Conservation (phyloP, 2,113 vertebrate genomes). For the Cryptoleucopteryx plumbea region DNA sequence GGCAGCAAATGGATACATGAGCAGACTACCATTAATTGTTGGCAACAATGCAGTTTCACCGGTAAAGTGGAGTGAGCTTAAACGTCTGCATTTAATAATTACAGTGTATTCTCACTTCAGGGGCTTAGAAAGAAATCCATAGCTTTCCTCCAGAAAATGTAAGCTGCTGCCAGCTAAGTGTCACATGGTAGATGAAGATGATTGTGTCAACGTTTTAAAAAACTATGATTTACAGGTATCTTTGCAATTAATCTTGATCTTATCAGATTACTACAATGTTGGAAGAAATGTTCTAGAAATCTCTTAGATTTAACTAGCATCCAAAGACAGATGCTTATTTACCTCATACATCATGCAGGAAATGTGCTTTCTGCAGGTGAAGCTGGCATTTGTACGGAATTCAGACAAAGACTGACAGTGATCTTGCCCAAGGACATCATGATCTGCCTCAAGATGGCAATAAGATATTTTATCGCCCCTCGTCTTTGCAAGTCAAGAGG, state of each 20-base stretch:
- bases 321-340: background rate
- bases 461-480: fast-evolving
- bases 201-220: background rate
- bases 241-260: background rate
- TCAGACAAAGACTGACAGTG: background rate
- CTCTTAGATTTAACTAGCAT: background rate
- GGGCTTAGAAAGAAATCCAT: background rate
- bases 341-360: background rate
- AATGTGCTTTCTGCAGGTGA: background rate
- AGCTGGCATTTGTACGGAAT: background rate
- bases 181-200: background rate
- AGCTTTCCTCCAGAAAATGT: background rate
- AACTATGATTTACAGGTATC: background rate
- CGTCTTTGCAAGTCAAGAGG: background rate
- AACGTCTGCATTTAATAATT: background rate
- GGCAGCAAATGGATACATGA: background rate
- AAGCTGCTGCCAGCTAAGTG: background rate
- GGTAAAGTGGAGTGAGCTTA: background rate
- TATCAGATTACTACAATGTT: background rate
- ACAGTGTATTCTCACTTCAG: background rate
- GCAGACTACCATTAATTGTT: background rate
- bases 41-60: background rate
- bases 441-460: background rate
- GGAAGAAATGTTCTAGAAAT: background rate
- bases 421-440: background rate